Percentiles rank a stretch among this genome's conserved stretches.
phyloP scores from a whole-genome alignment of 2,113 vertebrate species.

The Centropus bengalensis region DNA sequence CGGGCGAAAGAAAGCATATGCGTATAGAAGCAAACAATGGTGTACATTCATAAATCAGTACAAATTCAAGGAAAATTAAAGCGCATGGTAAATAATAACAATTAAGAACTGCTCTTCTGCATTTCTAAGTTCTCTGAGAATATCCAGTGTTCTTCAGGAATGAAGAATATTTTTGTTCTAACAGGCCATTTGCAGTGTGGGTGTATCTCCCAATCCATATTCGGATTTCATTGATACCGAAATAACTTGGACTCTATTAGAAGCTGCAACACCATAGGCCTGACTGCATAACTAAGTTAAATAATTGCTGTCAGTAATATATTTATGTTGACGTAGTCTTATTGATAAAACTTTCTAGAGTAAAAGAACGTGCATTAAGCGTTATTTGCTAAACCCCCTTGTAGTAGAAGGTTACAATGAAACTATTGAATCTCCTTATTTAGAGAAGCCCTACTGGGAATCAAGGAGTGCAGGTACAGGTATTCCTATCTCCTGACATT shows the following conservation, averaged over 20 bases:
- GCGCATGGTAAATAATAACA: not conserved
- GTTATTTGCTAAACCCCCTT: not conserved
- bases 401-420: not conserved
- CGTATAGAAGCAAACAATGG: not conserved
- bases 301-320: not conserved
- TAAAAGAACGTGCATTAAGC: not conserved
- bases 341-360: not conserved
- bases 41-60: not conserved
- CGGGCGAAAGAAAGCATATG: not conserved
- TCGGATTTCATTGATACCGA: not conserved
- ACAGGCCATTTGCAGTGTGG: not conserved
- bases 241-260: not conserved
- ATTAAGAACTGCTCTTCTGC: not conserved
- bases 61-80: not conserved
- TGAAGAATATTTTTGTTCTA: not conserved
- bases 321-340: not conserved
- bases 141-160: not conserved
- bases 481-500: not conserved
- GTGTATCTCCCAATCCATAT: not conserved
- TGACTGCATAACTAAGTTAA: not conserved
- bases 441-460: not conserved
- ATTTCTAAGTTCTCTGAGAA: not conserved
- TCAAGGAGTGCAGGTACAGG: not conserved
- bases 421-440: not conserved
- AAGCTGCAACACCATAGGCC: not conserved